phyloP scores from a whole-genome alignment of 2,888 invertebrate genomes.

The Drosophila prolongata region DNA sequence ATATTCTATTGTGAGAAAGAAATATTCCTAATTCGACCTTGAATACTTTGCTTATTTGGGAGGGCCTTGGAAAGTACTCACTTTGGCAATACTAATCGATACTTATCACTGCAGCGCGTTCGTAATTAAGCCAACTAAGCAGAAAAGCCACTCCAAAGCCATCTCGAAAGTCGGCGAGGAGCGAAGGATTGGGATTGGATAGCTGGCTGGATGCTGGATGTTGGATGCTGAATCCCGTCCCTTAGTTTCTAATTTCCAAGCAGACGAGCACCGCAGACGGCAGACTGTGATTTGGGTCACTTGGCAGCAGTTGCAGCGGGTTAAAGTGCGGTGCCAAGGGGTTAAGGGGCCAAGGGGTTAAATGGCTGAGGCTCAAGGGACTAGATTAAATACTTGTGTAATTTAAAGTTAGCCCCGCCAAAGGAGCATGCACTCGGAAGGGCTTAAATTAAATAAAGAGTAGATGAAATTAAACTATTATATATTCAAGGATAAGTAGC shows the following conservation, averaged over 20 bases:
- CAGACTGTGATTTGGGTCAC: constrained; percentile 44
- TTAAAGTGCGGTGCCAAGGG: constrained; percentile 12
- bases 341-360: constrained; percentile 1
- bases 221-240: neutral
- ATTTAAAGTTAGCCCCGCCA: constrained; percentile 6
- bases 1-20: too few relatives aligned
- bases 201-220: constrained; percentile 10
- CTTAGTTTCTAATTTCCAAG: constrained; percentile 7
- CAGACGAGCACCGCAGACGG: constrained; percentile 19
- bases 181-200: constrained; percentile 15
- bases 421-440: neutral
- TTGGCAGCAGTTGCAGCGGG: constrained; percentile 40
- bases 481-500: too few relatives aligned
- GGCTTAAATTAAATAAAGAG: neutral
- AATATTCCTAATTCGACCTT: neutral
- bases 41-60: neutral
- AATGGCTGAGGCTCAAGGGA: neutral
- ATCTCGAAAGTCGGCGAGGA: neutral
- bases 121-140: constrained; percentile 36
- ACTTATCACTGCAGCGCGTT: constrained; percentile 29
- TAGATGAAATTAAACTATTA: too few relatives aligned
- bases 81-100: constrained; percentile 31
- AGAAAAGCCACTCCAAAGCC: constrained; percentile 20
- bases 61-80: constrained; percentile 8
- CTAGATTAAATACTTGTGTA: constrained; percentile 7